A percentile compares a stretch with the other conserved stretches of the same genome.
Evolutionary conservation across 2,888 invertebrate genomes (phyloP).

Genomic region (Amitus sp.): DNA sequence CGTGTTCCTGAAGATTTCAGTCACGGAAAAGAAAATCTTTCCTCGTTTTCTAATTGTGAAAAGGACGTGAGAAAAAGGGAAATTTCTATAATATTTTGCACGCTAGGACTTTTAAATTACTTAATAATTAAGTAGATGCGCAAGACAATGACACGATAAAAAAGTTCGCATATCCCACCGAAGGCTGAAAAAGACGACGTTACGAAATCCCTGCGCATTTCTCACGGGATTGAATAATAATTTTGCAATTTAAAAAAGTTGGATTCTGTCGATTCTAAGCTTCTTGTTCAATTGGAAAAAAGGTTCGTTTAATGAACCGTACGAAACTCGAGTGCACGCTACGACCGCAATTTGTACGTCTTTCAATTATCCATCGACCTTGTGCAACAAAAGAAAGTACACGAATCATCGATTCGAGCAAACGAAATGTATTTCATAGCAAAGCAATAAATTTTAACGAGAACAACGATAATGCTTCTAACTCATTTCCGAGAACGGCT

Average conservation of each 20-base stretch:
- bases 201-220: slow-evolving; percentile 34
- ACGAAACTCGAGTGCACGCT: not conserved
- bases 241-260: not conserved
- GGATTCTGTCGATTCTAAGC: not conserved
- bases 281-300: not conserved
- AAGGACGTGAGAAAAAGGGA: no score
- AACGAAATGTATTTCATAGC: no score
- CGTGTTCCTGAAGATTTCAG: no score
- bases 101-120: not conserved
- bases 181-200: slow-evolving; percentile 16
- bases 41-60: no score
- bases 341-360: not conserved
- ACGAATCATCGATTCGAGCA: no score
- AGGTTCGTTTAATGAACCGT: not conserved
- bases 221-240: slow-evolving; percentile 17
- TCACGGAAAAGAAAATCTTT: no score
- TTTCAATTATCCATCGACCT: no score
- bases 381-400: no score
- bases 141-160: not conserved
- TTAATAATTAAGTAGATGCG: not conserved
- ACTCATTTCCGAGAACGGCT: no score
- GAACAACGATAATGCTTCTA: no score
- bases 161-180: not conserved
- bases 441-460: no score
- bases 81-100: not conserved